These are phyloP conservation scores for Lytechinus pictus DNA, from an alignment of 35 echinoderm and acorn worm genomes.

Conservation along the genomic window DNA sequence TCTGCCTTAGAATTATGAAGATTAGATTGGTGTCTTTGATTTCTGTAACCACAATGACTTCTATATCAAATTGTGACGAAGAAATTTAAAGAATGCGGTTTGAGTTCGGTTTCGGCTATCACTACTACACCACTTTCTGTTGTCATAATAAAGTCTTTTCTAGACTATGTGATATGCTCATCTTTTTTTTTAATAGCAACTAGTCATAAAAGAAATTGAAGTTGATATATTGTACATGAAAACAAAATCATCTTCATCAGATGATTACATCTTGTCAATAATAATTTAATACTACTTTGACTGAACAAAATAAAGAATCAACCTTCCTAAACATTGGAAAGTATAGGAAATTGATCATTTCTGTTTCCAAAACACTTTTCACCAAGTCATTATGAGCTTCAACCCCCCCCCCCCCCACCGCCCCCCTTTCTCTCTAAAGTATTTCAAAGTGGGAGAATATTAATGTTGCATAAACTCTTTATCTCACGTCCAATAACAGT, in stretches of 20 bases:
- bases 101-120: not conserved
- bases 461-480: slow-evolving; percentile 1
- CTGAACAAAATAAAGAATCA: not conserved
- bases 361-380: not conserved
- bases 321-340: not conserved
- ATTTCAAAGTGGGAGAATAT: not conserved
- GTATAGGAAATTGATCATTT: not conserved
- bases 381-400: not conserved
- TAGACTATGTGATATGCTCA: not conserved
- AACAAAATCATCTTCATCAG: not conserved
- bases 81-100: not conserved
- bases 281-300: not conserved
- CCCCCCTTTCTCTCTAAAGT: not conserved
- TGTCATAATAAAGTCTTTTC: not conserved
- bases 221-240: not conserved
- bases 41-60: not conserved
- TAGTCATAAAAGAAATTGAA: not conserved
- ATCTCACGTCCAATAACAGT: not conserved
- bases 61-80: not conserved
- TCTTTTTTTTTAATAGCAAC: not conserved
- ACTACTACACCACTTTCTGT: not conserved
- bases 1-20: slow-evolving; percentile 18
- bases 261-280: not conserved
- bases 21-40: not conserved
- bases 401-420: not conserved